A percentile compares a stretch with the other conserved stretches of the same genome.
Conservation (phyloP, 2,888 invertebrate genomes). For the Drosophila hamatofila region DNA sequence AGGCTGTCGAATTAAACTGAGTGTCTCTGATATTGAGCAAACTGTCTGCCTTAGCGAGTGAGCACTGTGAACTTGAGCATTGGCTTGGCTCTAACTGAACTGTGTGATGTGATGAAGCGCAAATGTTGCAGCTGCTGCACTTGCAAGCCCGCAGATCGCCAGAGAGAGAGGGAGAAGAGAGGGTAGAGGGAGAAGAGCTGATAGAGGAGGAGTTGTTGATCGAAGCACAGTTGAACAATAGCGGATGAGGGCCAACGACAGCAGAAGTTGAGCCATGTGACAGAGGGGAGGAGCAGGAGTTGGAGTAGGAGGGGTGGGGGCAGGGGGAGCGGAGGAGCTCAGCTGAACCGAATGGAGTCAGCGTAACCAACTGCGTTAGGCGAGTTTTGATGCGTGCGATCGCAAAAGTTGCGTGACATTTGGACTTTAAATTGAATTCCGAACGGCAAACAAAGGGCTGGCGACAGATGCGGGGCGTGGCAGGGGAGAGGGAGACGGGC, state of each 20-base stretch:
- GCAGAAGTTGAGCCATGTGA: neutral
- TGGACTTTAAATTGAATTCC: conserved; percentile 34
- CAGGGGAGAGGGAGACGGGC: neutral
- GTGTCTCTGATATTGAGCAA: too few relatives aligned
- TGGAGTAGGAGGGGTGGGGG: neutral
- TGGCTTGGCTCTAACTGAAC: neutral
- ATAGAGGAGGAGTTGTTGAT: neutral
- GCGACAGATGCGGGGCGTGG: neutral
- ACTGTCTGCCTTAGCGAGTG: neutral
- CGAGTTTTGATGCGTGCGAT: conserved; percentile 49
- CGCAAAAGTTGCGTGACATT: conserved; percentile 43
- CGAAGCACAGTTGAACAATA: conserved; percentile 18
- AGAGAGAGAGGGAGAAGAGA: neutral
- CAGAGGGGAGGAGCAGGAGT: neutral
- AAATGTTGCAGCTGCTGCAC: conserved; percentile 25
- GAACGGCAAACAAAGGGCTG: conserved; percentile 35
- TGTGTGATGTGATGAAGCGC: conserved; percentile 4
- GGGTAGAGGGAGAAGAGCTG: neutral
- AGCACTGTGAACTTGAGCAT: neutral
- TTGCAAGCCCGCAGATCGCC: conserved; percentile 18
- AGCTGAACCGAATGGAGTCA: conserved; percentile 14
- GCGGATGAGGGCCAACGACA: conserved; percentile 3
- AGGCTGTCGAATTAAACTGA: too few relatives aligned
- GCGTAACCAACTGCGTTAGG: conserved; percentile 43
- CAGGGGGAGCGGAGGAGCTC: neutral